Percentiles rank a stretch among this genome's conserved stretches.
Conservation (phyloP, 2,113 vertebrate species). For the Prietella phreatophila region DNA sequence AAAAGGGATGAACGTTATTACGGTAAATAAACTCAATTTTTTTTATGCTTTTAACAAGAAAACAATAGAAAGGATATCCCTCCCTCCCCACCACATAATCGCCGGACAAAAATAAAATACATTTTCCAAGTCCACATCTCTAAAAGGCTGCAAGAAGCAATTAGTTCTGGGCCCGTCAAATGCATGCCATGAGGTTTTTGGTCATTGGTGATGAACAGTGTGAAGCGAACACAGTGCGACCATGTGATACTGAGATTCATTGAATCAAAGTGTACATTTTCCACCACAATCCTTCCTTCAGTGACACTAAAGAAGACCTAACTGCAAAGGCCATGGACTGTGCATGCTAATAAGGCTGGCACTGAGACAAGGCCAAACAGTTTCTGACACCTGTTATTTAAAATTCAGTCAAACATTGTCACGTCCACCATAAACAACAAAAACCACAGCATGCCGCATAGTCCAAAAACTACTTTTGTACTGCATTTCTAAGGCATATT, state of each 20-base stretch:
- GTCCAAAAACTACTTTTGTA: background rate
- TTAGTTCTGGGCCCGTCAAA: background rate
- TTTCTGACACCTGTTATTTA: constrained; percentile 13
- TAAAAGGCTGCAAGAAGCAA: background rate
- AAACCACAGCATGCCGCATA: background rate
- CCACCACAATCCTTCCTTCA: constrained; percentile 22
- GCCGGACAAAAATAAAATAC: background rate
- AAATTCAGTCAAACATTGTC: background rate
- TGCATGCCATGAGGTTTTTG: background rate
- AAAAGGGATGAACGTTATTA: background rate
- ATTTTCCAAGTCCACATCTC: background rate
- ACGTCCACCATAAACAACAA: background rate
- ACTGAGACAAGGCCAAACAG: background rate
- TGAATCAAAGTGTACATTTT: background rate
- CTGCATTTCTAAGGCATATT: background rate
- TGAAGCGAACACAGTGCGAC: background rate
- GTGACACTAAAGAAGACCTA: constrained; percentile 15
- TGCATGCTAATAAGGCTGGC: constrained; percentile 46
- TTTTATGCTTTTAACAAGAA: background rate
- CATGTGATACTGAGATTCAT: background rate
- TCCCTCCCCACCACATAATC: background rate
- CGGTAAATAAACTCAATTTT: background rate
- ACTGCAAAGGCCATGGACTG: constrained; percentile 33
- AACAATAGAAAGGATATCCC: background rate
- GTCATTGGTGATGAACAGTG: background rate